A percentile compares a stretch with the other conserved stretches of the same genome.
Conservation (phyloP, 2,797 vertebrate genomes). For the Mastacembelus armatus region DNA sequence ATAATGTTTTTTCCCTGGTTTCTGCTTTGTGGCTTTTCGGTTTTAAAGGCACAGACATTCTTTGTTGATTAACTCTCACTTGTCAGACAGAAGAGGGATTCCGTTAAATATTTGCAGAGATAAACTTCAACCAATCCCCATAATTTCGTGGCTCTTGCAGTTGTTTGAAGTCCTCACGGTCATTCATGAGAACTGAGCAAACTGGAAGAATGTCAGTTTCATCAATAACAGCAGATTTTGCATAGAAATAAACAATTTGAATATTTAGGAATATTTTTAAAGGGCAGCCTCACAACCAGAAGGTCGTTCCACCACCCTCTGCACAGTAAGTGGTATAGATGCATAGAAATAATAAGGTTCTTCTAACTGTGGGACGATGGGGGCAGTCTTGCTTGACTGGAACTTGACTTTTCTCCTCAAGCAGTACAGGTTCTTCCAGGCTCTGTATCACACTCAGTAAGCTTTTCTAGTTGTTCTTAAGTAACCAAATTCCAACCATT, state of each 20-base stretch:
- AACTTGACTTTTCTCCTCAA: not conserved
- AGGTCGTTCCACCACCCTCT: too few relatives aligned
- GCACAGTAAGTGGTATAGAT: too few relatives aligned
- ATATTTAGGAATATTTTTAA: too few relatives aligned
- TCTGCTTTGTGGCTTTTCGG: constrained; percentile 11
- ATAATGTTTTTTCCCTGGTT: not conserved
- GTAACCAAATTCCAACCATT: too few relatives aligned
- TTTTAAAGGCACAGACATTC: constrained; percentile 5
- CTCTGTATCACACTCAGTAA: not conserved
- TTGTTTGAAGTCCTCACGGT: not conserved
- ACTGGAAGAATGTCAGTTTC: not conserved
- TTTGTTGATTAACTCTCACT: constrained; percentile 14
- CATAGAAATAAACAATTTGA: too few relatives aligned
- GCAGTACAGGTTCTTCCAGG: not conserved
- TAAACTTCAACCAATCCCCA: not conserved
- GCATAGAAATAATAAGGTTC: too few relatives aligned
- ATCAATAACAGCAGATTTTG: not conserved
- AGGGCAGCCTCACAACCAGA: too few relatives aligned
- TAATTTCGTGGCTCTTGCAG: not conserved
- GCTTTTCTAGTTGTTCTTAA: too few relatives aligned
- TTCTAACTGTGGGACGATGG: too few relatives aligned
- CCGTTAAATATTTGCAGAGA: too few relatives aligned
- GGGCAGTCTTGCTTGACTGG: too few relatives aligned
- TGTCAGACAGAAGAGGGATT: too few relatives aligned
- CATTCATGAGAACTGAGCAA: not conserved